phyloP scores from a whole-genome alignment of 2,797 vertebrate species.

The Notolepis coatsorum region DNA sequence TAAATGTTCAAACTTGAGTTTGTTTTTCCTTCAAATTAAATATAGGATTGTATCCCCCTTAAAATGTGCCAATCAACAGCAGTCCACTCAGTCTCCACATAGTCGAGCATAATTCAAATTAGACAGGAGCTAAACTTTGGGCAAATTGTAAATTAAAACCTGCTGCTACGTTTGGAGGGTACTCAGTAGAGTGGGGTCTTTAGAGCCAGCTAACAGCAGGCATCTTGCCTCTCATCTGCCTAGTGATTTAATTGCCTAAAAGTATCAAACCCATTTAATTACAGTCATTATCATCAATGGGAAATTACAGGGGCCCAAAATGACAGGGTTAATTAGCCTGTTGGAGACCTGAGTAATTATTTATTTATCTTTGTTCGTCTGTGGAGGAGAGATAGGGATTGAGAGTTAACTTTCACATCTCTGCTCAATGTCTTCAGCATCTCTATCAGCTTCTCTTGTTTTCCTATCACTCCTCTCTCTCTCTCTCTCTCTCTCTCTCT shows the following conservation, averaged over 20 bases:
- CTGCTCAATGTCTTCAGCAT: constrained; percentile 28
- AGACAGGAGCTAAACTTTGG: constrained; percentile 14
- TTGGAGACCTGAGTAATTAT: constrained; percentile 71
- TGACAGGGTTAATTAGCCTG: constrained; percentile 79
- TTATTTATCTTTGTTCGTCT: constrained; percentile 72
- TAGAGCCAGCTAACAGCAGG: constrained; percentile 47
- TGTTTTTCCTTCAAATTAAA: too few relatives aligned
- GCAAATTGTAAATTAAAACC: constrained; percentile 20
- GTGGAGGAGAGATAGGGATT: constrained; percentile 66
- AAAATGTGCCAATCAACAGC: background rate
- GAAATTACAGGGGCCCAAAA: constrained; percentile 73
- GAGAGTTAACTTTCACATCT: constrained; percentile 53
- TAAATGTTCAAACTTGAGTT: too few relatives aligned
- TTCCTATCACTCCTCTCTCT: constrained; percentile 1
- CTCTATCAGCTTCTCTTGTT: constrained; percentile 16
- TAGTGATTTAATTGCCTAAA: constrained; percentile 78
- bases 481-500: constrained; percentile 3
- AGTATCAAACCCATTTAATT: constrained; percentile 82
- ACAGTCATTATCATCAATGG: constrained; percentile 83
- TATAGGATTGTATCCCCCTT: too few relatives aligned
- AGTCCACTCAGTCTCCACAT: background rate
- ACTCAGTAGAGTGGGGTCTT: constrained; percentile 41
- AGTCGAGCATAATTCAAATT: constrained; percentile 3
- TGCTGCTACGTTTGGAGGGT: constrained; percentile 6
- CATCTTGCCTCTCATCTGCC: constrained; percentile 67